Conservation (phyloP, 2,888 invertebrate genomes). For the Trisateles emortualis region DNA sequence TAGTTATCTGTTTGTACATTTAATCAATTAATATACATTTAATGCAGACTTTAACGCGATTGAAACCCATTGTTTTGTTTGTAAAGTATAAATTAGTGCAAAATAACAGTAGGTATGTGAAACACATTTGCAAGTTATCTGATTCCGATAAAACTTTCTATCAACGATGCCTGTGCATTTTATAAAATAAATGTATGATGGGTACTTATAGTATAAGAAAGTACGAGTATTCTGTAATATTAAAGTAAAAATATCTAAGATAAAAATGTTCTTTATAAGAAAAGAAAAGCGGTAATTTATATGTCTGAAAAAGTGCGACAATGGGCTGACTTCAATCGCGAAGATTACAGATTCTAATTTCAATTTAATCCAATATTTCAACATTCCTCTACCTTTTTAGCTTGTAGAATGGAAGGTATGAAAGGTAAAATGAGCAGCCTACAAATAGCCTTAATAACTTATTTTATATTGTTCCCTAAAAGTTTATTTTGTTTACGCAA, state of each 20-base stretch:
- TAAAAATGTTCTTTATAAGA: constrained; percentile 8
- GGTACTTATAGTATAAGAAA: background rate
- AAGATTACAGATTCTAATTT: constrained; percentile 44
- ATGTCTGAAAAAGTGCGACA: constrained; percentile 21
- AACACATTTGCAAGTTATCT: no score
- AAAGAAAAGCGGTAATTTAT: constrained; percentile 28
- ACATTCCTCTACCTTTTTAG: constrained; percentile 31
- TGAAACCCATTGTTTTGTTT: background rate
- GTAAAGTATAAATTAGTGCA: background rate
- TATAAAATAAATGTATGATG: background rate
- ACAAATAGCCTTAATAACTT: constrained; percentile 27
- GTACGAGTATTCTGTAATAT: no score
- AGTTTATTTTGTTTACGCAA: background rate
- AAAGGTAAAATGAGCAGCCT: constrained; percentile 26
- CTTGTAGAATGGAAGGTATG: constrained; percentile 30
- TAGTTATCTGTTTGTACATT: constrained; percentile 30
- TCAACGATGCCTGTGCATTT: background rate
- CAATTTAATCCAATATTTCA: constrained; percentile 40
- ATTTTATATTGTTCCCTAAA: constrained; percentile 16
- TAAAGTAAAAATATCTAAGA: constrained; percentile 6
- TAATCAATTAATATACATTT: constrained; percentile 19
- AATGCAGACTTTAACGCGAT: background rate
- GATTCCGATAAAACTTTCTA: no score
- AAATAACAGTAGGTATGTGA: background rate
- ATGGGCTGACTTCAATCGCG: constrained; percentile 32